Base-by-base conservation (phyloP, 2,797 vertebrate species). In the Protosalanx chinensis region DNA sequence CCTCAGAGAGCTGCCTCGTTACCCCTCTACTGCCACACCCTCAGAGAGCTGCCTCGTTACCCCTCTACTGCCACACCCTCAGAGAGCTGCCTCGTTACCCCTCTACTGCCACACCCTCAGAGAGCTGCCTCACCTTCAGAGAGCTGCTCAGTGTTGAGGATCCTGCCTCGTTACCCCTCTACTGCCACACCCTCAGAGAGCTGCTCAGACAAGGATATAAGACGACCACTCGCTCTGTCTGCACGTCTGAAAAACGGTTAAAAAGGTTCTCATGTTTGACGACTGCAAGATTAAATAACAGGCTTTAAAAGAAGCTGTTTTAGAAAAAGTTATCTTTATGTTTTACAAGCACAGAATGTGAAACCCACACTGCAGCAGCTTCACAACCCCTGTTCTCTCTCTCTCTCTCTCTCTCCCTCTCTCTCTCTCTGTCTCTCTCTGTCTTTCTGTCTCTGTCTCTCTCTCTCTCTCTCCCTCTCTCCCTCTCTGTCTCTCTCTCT, bases 291-390 rank as follows among this genome's bases (percentile, higher is more conserved):
- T 74, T 51, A 88, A 90, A 91, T 89, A 81, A 85, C 75, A 85
- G 72, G 78, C 79, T 90, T 53, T 33, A 78, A 68, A 66, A 57
- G 41, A 67, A 73, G 46, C 20, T 49, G 63, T 84, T 81, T 79
- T 63, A 60, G 59, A 72, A 46, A 71, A 58, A 76, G 79, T 82
- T 90, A 90, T 92, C 84, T 91, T 91, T 85, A 86, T 67, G 79
- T 84, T 91, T 91, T 87, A 91, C 72, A 68, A 79, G 68, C 51
- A 6, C 41, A 68, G 49, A 72, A 67, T 66, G 53, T 72, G 67
- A 81, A 88, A 81, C 61, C 71, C 70, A 81, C 70, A 75, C 32
- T 37, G n/a, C 71, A 74, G 70, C 72, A 62, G 60, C 63, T 57
- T 7, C 8, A 2, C 5, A 35, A 35, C 5, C 41, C 23, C 58